Base-by-base conservation (phyloP, 2,888 invertebrate species). In the Rhagophthalmus giganteus region DNA sequence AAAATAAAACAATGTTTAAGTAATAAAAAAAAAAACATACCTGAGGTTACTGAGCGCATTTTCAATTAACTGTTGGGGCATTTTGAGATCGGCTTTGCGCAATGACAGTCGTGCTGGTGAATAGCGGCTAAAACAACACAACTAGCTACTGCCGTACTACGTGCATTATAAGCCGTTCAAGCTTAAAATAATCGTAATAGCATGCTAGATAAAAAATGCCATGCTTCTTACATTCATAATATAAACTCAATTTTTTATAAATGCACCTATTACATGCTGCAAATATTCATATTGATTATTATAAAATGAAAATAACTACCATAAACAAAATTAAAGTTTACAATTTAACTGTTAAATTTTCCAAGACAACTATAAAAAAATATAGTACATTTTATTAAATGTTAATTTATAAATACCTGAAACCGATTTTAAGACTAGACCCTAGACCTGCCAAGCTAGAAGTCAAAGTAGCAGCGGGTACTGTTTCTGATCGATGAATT, bases 91-190 rank as follows among this genome's bases (percentile, higher is more conserved):
- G 66, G 84, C 83, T 79, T 88, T 89, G 76, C 87, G 84, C 76
- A 90, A 83, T 74, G 88, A 88, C 76, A 89, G 81, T 76, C 89
- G 81, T 79, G 83, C 86, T 69, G 89, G 87, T 79, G 88, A 88
- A 82, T 87, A 88, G 78, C 89, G 89, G 83, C 89, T 90, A 87
- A 73, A 74, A 74, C 65, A 66, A 72, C 62, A 71, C 68, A 67
- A 63, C 70, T 69, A 70, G 58, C 68, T 66, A 63, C 64, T 60
- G 51, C 51, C 39, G 58, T 42, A 42, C 54, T 60, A 60, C 65
- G 62, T 65, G 66, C 66, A 60, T 51, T 56, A 56, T 44, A 61
- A 60, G 57, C 58, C 50, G 54, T 40, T 45, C 54, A 55, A 50
- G 53, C 52, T 54, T 40, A 16, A 55, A 9, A 41, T 34, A 14